phyloP scores from a whole-genome alignment of 2,888 invertebrate genomes.

The Papilio protenor region DNA sequence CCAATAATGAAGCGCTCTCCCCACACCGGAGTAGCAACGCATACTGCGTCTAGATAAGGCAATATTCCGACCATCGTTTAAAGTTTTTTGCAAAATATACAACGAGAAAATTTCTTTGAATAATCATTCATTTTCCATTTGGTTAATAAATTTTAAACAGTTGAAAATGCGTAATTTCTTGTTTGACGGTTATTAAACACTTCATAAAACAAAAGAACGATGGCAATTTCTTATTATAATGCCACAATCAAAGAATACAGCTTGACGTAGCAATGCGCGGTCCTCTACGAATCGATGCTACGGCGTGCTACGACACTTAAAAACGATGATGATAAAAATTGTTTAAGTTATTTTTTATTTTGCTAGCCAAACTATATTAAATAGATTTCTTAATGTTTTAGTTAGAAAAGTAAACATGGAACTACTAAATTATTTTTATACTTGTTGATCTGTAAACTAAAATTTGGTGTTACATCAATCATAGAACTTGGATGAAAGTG shows the following conservation, averaged over 20 bases:
- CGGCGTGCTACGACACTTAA: neutral
- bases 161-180: no score
- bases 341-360: no score
- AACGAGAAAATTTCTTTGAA: no score
- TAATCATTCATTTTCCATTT: no score
- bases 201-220: no score
- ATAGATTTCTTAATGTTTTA: neutral
- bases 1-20: conserved; percentile 56
- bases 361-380: no score
- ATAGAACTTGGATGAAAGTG: neutral
- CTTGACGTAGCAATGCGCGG: neutral
- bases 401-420: neutral
- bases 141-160: no score
- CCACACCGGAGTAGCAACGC: neutral
- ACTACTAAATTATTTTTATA: neutral
- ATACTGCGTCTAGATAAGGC: conserved; percentile 3
- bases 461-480: neutral
- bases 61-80: neutral
- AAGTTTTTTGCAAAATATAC: neutral
- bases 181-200: no score
- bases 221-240: neutral
- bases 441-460: neutral
- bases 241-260: neutral
- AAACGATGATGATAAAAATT: neutral
- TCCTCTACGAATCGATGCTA: neutral